Percentiles rank a stretch among this genome's conserved stretches.
phyloP scores from a whole-genome alignment of 2,113 vertebrate genomes.

The Campylomormyrus tamandua region DNA sequence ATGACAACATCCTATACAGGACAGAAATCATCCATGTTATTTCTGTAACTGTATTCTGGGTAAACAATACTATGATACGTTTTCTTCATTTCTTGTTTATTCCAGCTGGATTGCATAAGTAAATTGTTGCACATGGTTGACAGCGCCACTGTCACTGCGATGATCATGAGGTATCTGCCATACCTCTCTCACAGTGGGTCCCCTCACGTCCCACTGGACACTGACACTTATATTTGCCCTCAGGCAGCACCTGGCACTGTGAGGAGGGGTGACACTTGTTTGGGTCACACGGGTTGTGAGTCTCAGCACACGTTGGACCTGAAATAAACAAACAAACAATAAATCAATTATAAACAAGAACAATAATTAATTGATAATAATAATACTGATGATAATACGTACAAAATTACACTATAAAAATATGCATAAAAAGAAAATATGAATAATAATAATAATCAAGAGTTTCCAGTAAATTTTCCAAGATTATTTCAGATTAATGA shows the following conservation, averaged over 20 bases:
- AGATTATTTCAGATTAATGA: not conserved
- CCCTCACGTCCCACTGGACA: slow-evolving; percentile 88
- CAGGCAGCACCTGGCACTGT: slow-evolving; percentile 74
- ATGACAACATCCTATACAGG: not conserved
- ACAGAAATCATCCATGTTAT: not conserved
- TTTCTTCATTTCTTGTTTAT: not conserved
- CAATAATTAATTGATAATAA: no score
- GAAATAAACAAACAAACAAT: not conserved
- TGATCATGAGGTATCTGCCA: not conserved
- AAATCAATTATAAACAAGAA: not conserved
- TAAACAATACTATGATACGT: not conserved
- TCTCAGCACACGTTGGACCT: slow-evolving; percentile 84
- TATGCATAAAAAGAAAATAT: no score
- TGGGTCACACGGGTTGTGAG: slow-evolving; percentile 78
- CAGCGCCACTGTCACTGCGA: not conserved
- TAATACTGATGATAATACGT: no score
- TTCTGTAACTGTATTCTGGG: not conserved
- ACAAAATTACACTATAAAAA: no score
- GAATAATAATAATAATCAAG: no score
- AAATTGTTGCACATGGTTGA: not conserved
- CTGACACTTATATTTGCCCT: slow-evolving; percentile 74
- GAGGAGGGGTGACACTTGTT: slow-evolving; percentile 78
- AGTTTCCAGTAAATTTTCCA: not conserved
- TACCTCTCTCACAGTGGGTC: slow-evolving; percentile 80
- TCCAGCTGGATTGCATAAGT: not conserved